phyloP scores from a whole-genome alignment of 2,797 vertebrate genomes.

The Glossophaga mutica region DNA sequence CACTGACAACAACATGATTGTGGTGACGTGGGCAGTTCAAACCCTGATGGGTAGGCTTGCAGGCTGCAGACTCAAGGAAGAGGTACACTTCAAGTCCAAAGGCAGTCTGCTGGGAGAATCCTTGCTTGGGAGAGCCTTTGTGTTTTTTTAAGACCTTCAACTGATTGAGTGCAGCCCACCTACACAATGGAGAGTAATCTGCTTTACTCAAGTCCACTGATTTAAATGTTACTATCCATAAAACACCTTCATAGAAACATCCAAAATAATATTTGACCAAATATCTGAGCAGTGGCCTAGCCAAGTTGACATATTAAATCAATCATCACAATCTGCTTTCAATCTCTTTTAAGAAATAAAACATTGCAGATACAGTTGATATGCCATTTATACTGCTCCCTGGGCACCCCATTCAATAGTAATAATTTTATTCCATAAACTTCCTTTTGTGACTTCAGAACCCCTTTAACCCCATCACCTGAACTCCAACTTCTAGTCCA shows the following conservation, averaged over 20 bases:
- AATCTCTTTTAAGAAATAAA: neutral
- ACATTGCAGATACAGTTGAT: neutral
- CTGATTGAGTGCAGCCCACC: neutral
- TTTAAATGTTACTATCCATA: neutral
- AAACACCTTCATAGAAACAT: neutral
- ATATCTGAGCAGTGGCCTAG: neutral
- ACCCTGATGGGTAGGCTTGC: neutral
- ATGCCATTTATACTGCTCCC: neutral
- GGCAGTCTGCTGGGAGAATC: neutral
- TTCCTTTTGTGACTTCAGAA: neutral
- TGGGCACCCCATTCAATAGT: neutral
- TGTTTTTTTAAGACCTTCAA: neutral
- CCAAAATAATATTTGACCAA: neutral
- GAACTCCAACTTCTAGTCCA: neutral
- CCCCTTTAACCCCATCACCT: neutral
- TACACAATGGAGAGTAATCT: neutral
- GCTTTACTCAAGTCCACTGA: neutral
- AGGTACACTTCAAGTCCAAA: neutral
- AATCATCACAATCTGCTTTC: neutral
- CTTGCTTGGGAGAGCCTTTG: neutral
- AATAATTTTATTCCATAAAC: neutral
- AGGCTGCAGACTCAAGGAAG: neutral
- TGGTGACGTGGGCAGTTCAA: neutral
- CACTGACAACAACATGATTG: neutral
- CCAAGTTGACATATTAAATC: neutral